Evolutionary conservation across 2,888 invertebrate species (phyloP), one percentile per base, ranked within the genome.

Genomic region (Drosophila mercatorum): DNA sequence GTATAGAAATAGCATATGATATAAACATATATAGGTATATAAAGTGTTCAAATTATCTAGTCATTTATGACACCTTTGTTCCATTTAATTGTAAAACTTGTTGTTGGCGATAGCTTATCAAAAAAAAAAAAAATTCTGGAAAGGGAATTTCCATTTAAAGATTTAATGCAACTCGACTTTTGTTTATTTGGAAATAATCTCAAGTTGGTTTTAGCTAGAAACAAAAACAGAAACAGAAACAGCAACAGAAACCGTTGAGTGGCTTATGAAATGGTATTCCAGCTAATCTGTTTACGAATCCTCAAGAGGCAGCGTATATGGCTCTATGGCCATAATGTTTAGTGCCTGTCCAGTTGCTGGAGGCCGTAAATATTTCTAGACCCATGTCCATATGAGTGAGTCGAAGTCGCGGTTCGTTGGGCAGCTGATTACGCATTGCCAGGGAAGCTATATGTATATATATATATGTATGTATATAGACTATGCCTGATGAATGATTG

Each of bases 401-500:
- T 22, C 52, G 52, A 34, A 70, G 65, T 55, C 59, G 44, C 47
- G 31, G 26, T 40, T 40, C 60, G 44, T 43, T 28, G 51, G 44
- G n/a, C 51, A 49, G 52, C 61, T 68, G 83, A 85, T 89, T 84
- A 86, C 85, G 88, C 85, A 89, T 88, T 69, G 68, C 44, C 44
- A 53, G 76, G 71, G 65, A 70, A 76, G 68, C 79, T 68, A 11
- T 59, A 31, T 26, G 12, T 46, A 44, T 46, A 26, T 11, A 17
- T 17, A 17, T 17, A 17, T 17, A 17, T 17, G 17, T 17, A 17
- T 17, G 17, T 17, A 66, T 68, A 72, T 72, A 64, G 53, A n/a
- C 74, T 72, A 75, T 84, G 80, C 72, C 83, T 78, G 87, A 87
- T 76, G 83, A 80, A 81, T 81, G 83, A 88, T 80, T 86, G 83